A percentile compares a stretch with the other conserved stretches of the same genome.
Conservation (phyloP, 2,888 invertebrate genomes). For the Orchesellides sinensis region DNA sequence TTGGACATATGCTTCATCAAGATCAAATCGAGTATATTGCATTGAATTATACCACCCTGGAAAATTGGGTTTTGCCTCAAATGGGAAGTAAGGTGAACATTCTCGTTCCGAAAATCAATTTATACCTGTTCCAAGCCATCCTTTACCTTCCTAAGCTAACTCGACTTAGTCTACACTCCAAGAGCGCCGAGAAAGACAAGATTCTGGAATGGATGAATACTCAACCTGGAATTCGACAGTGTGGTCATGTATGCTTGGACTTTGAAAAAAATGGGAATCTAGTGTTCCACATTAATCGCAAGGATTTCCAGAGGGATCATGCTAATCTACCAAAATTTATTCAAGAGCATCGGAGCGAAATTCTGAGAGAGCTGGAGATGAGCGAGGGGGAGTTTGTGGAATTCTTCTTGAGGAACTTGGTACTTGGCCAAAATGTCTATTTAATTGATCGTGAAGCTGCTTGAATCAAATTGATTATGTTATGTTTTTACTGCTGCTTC, state of each 20-base stretch:
- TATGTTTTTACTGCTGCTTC: too few relatives aligned
- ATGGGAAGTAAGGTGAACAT: conserved; percentile 16
- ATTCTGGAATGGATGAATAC: conserved; percentile 4
- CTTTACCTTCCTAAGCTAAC: conserved; percentile 28
- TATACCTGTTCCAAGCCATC: conserved; percentile 25
- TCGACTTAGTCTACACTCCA: not conserved
- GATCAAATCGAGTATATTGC: conserved; percentile 42
- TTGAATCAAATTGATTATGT: too few relatives aligned
- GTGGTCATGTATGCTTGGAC: not conserved
- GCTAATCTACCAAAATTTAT: conserved; percentile 10
- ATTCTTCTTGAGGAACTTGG: not conserved
- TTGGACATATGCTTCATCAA: conserved; percentile 39
- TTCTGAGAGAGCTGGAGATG: not conserved
- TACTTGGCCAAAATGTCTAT: not conserved
- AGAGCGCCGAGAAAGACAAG: not conserved
- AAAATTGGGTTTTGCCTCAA: conserved; percentile 41
- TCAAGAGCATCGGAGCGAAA: not conserved
- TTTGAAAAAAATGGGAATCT: conserved; percentile 8
- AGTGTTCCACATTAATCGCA: not conserved
- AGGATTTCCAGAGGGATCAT: not conserved
- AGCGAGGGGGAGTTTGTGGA: conserved; percentile 2
- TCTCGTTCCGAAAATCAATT: not conserved
- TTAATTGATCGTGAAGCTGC: not conserved
- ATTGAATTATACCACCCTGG: conserved; percentile 13
- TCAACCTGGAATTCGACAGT: not conserved